Conservation (phyloP, 2,888 invertebrate species). For the Lobophora halterata region DNA sequence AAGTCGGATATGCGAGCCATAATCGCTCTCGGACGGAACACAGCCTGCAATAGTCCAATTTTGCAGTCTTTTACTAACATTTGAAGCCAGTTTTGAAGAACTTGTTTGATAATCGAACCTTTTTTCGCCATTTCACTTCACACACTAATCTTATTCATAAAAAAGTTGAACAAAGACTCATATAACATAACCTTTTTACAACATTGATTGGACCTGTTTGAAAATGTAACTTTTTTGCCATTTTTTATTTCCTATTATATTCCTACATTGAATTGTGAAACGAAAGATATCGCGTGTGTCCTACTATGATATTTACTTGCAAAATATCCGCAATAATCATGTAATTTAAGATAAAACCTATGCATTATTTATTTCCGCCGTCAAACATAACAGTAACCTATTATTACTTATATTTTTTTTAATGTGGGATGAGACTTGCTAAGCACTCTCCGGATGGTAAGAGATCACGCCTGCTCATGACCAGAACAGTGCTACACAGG, state of each 20-base stretch:
- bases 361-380: conserved; percentile 4
- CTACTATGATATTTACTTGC: conserved; percentile 10
- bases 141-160: too few relatives aligned
- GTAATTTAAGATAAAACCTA: conserved; percentile 9
- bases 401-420: too few relatives aligned
- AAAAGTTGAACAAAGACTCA: too few relatives aligned
- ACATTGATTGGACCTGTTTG: too few relatives aligned
- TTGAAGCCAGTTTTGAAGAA: conserved; percentile 56
- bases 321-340: conserved; percentile 3
- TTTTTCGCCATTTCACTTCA: neutral
- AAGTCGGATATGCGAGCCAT: conserved; percentile 78
- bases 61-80: conserved; percentile 79
- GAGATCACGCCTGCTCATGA: too few relatives aligned
- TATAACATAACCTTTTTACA: too few relatives aligned
- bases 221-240: too few relatives aligned
- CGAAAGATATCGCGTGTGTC: conserved; percentile 9
- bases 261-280: conserved; percentile 14
- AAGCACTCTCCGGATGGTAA: too few relatives aligned
- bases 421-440: too few relatives aligned
- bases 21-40: conserved; percentile 74
- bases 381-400: too few relatives aligned
- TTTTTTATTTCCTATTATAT: conserved; percentile 7
- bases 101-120: conserved; percentile 25
- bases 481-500: too few relatives aligned
- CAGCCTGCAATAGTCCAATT: conserved; percentile 79